Evolutionary conservation across 2,113 vertebrate species (phyloP).

Genomic region (Syrmaticus mikado): DNA sequence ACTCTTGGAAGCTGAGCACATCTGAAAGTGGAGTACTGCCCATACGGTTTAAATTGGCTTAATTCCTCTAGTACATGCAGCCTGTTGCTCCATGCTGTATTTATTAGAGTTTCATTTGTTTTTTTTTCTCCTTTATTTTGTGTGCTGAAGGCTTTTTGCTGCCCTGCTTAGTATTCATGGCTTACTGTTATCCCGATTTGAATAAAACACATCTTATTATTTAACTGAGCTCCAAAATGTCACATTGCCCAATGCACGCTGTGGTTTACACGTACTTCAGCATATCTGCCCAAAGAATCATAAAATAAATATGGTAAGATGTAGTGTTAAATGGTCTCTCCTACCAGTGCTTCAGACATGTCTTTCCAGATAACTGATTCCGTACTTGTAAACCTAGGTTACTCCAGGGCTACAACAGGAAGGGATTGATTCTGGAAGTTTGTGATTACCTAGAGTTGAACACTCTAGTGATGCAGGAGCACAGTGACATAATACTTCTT

Average conservation of each 20-base stretch:
- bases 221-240: constrained; percentile 48
- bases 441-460: neutral
- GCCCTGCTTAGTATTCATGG: constrained; percentile 54
- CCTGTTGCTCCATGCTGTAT: constrained; percentile 51
- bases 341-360: neutral
- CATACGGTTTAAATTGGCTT: constrained; percentile 57
- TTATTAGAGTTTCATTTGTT: constrained; percentile 65
- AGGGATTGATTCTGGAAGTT: neutral
- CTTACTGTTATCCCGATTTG: constrained; percentile 43
- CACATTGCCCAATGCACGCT: constrained; percentile 17
- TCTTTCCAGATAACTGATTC: neutral
- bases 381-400: neutral
- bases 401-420: neutral
- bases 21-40: constrained; percentile 45
- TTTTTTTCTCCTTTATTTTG: constrained; percentile 58
- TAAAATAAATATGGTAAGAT: constrained; percentile 17
- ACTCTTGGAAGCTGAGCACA: neutral
- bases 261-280: constrained; percentile 30
- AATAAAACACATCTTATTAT: constrained; percentile 50
- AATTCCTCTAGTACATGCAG: constrained; percentile 66
- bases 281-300: constrained; percentile 2
- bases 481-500: neutral
- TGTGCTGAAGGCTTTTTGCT: constrained; percentile 55
- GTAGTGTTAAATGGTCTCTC: neutral
- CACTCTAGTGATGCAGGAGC: neutral